Conservation (phyloP, 2,797 vertebrate species). For the Crenuchus spilurus region DNA sequence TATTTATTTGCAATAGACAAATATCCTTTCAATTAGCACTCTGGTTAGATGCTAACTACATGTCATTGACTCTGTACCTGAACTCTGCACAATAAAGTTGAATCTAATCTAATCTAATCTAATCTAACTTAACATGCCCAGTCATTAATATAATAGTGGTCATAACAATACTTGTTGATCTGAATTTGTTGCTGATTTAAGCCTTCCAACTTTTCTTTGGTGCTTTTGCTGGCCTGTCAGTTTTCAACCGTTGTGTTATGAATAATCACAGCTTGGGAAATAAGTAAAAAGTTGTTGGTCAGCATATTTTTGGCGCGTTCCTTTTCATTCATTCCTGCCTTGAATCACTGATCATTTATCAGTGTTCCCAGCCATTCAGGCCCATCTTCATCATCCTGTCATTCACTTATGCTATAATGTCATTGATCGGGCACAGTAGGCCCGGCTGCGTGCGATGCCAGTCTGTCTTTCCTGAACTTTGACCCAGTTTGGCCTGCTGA, state of each 20-base stretch:
- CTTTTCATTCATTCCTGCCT: slow-evolving; percentile 8
- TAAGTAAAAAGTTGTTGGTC: slow-evolving; percentile 29
- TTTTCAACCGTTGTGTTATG: background rate
- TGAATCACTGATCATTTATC: slow-evolving; percentile 41
- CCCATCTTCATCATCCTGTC: slow-evolving; percentile 50
- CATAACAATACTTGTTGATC: background rate
- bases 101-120: too few relatives aligned
- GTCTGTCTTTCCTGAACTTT: slow-evolving; percentile 45
- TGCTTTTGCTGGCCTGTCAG: background rate
- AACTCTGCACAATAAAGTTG: too few relatives aligned
- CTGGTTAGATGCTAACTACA: too few relatives aligned
- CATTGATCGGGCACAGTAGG: slow-evolving; percentile 40
- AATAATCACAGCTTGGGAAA: slow-evolving; percentile 28
- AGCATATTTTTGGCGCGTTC: slow-evolving; percentile 28
- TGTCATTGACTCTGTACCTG: too few relatives aligned
- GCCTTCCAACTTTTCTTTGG: background rate
- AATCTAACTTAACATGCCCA: too few relatives aligned
- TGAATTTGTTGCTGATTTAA: background rate
- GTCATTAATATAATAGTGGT: too few relatives aligned
- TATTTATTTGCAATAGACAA: too few relatives aligned
- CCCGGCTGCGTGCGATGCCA: slow-evolving; percentile 25
- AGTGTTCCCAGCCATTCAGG: slow-evolving; percentile 27
- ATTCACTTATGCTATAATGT: slow-evolving; percentile 26
- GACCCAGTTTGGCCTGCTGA: slow-evolving; percentile 45
- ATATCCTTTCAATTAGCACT: too few relatives aligned